A percentile compares a stretch with the other conserved stretches of the same genome.
Evolutionary conservation across 30 jellyfish, hydroid and myxozoan species (phyloP).

Genomic region (Aurelia aurita): DNA sequence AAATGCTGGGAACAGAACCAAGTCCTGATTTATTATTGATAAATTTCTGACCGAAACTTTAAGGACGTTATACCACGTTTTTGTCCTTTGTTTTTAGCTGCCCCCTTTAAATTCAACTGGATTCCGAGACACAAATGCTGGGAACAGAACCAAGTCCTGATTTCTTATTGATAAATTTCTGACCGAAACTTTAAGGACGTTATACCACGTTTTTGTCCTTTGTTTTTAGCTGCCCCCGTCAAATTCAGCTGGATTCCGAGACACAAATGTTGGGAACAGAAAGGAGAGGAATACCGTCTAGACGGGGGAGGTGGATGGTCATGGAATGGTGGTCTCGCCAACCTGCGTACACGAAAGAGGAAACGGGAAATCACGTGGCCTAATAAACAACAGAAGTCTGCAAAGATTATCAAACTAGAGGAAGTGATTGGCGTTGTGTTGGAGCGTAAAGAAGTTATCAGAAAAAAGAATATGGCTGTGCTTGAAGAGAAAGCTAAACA

Average conservation of each 20-base stretch:
- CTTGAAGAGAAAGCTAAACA: constrained; percentile 4
- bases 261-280: constrained; percentile 92
- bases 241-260: constrained; percentile 96
- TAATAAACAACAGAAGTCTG: constrained; percentile 24
- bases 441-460: constrained; percentile 56
- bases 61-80: too few relatives aligned
- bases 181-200: background rate
- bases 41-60: too few relatives aligned
- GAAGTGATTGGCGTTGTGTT: constrained; percentile 52
- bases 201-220: background rate
- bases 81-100: constrained; percentile 13
- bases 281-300: constrained; percentile 92
- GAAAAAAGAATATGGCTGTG: background rate
- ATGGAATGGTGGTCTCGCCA: constrained; percentile 71
- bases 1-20: constrained; percentile 91
- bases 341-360: constrained; percentile 58
- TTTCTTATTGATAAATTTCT: too few relatives aligned
- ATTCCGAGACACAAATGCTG: constrained; percentile 84
- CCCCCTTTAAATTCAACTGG: constrained; percentile 95
- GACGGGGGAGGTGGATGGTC: constrained; percentile 94
- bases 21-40: too few relatives aligned
- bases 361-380: constrained; percentile 66
- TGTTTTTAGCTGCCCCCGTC: constrained; percentile 79
- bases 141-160: constrained; percentile 96
- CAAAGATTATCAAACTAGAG: constrained; percentile 56